Evolutionary conservation across 1,140 invertebrate genomes (phyloP), one percentile per base, ranked within the genome.

Genomic region (Protaetia brevitarsis): DNA sequence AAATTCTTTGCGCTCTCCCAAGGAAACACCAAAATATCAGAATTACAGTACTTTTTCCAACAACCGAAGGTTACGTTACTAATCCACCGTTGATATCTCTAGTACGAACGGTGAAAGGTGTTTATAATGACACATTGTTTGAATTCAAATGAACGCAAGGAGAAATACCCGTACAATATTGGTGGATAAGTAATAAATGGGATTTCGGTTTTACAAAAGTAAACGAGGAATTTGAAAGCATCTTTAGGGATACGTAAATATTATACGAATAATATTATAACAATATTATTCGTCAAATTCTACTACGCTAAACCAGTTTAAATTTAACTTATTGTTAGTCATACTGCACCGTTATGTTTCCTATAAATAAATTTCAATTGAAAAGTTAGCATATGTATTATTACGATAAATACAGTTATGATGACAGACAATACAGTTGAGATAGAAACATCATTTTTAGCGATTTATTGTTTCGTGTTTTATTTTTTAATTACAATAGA

Each of bases 31-130:
- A 60, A 0, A 28, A 11, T 60, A 30, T 11, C 3, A 28, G 13
- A 45, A 16, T 21, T 45, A 3, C 41, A 45, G 3, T 45, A 45
- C 10, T 63, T 23, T 30, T 34, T 23, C 6, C 26, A n/a, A 36
- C 4, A 28, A 16, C 23, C 23, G 51, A 57, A 65, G 41, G 65
- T 60, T 66, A 29, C 57, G 19, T 29, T 57, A n/a, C 29, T 66
- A 29, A 26, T 31, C 57, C 26, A 34, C 19, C 65, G 65, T 66
- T 66, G 65, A 61, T 16, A 61, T 66, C 65, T 60, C 65, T 29
- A 10, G 16, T 23, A 58, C 11, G 26, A 51, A 51, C 41, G 41
- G 58, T 61, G 64, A 65, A 65, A 65, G 64, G 64, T 60, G 41
- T 51, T 51, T 51, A 51, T 51, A 51, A 51, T 51, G 19, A 23